These are phyloP conservation scores for Leucoraja ocellata DNA, from an alignment of 2,797 vertebrate genomes.

Conservation along the genomic window DNA sequence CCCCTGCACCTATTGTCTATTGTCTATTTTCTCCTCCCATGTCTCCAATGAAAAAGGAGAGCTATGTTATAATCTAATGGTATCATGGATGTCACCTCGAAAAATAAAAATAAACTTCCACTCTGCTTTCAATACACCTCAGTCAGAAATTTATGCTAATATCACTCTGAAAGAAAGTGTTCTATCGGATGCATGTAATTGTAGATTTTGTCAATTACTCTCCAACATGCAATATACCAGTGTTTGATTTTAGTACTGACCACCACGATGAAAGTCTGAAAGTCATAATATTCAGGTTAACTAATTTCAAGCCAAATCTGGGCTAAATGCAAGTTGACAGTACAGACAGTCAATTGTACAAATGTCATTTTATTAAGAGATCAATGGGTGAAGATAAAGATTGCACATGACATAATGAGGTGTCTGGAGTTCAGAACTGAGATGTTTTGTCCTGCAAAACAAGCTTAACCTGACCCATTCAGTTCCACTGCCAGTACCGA, in stretches of 20 bases:
- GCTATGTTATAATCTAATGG: background rate
- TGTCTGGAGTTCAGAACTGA: background rate
- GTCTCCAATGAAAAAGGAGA: background rate
- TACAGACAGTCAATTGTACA: background rate
- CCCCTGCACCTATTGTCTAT: too few relatives aligned
- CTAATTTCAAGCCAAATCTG: background rate
- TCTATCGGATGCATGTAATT: background rate
- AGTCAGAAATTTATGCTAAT: background rate
- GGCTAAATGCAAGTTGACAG: background rate
- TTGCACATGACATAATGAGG: conserved; percentile 7
- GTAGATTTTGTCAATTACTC: background rate
- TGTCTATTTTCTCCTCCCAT: background rate
- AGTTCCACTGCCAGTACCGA: background rate
- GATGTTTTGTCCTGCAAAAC: background rate
- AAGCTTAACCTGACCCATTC: background rate
- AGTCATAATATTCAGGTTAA: background rate
- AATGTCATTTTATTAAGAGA: background rate
- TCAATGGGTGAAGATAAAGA: background rate
- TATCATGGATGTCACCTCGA: background rate
- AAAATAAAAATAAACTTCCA: background rate
- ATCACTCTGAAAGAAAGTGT: background rate
- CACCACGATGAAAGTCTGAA: background rate
- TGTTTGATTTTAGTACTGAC: background rate
- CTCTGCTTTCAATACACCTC: background rate
- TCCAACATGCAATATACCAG: background rate